phyloP scores from a whole-genome alignment of 2,113 vertebrate genomes.

The Rhinolophus sinicus region DNA sequence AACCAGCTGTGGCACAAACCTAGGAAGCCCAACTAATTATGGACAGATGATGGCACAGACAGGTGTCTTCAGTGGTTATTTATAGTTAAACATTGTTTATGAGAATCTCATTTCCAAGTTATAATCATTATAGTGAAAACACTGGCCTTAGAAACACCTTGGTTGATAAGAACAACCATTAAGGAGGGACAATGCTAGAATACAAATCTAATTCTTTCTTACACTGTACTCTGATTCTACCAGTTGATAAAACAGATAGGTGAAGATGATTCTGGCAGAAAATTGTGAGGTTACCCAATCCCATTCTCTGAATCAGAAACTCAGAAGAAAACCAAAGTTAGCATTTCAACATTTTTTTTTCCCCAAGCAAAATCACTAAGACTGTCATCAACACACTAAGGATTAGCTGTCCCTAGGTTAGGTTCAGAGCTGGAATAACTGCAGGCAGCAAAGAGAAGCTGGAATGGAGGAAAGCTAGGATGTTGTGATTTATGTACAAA shows the following conservation, averaged over 20 bases:
- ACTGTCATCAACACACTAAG: neutral
- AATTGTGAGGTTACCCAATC: neutral
- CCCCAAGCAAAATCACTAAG: neutral
- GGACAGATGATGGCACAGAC: neutral
- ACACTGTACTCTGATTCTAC: neutral
- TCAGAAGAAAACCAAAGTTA: slow-evolving; percentile 39
- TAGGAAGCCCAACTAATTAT: slow-evolving; percentile 19
- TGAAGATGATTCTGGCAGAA: slow-evolving; percentile 27
- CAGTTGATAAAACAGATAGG: neutral
- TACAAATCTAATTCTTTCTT: slow-evolving; percentile 34
- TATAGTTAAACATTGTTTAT: neutral
- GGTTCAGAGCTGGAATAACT: slow-evolving; percentile 35
- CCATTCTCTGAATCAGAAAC: neutral
- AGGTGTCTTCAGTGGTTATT: neutral
- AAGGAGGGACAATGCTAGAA: neutral
- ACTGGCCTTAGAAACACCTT: slow-evolving; percentile 36
- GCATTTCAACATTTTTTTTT: neutral
- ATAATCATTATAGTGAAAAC: slow-evolving; percentile 30
- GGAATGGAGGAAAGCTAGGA: slow-evolving; percentile 1
- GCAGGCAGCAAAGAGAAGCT: slow-evolving; percentile 22
- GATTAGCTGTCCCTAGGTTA: slow-evolving; percentile 15
- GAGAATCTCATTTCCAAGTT: slow-evolving; percentile 29
- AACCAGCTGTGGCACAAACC: slow-evolving; percentile 48
- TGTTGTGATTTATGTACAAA: neutral
- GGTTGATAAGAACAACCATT: neutral